These are phyloP conservation scores for Mus minutoides DNA, from an alignment of 2,797 vertebrate genomes.

Conservation along the genomic window DNA sequence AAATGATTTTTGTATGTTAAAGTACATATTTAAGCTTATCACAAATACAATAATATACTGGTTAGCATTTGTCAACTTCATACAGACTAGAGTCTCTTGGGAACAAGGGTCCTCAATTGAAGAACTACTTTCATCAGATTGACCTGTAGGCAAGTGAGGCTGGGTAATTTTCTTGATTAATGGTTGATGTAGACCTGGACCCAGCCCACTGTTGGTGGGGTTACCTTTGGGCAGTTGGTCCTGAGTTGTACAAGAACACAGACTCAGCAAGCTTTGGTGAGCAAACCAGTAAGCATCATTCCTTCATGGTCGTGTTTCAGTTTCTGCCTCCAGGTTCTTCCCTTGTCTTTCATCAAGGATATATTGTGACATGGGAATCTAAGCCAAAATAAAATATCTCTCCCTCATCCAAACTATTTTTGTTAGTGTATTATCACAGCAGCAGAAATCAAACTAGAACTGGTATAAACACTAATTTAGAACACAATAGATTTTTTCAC, in stretches of 20 bases:
- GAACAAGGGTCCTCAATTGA: no score
- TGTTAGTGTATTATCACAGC: neutral
- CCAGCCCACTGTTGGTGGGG: neutral
- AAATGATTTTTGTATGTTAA: conserved; percentile 80
- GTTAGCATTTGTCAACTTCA: neutral
- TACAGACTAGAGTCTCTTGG: neutral
- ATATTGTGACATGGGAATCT: neutral
- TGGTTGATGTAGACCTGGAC: neutral
- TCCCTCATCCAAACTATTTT: neutral
- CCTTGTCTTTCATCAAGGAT: neutral
- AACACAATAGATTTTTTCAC: conserved; percentile 85
- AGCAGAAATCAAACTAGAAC: neutral
- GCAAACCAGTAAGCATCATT: neutral
- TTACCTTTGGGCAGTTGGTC: neutral
- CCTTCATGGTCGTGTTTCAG: neutral
- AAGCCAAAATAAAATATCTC: neutral
- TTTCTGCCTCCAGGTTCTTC: neutral
- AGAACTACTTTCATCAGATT: neutral
- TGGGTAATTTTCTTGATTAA: neutral
- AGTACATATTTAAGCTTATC: conserved; percentile 83
- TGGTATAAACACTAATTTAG: conserved; percentile 78
- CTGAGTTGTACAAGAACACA: neutral
- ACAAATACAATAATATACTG: conserved; percentile 68
- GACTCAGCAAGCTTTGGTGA: neutral
- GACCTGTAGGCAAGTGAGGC: neutral